Evolutionary conservation across 1,140 invertebrate genomes (phyloP), one percentile per base, ranked within the genome.

Genomic region (Venustaconcha ellipsiformis): DNA sequence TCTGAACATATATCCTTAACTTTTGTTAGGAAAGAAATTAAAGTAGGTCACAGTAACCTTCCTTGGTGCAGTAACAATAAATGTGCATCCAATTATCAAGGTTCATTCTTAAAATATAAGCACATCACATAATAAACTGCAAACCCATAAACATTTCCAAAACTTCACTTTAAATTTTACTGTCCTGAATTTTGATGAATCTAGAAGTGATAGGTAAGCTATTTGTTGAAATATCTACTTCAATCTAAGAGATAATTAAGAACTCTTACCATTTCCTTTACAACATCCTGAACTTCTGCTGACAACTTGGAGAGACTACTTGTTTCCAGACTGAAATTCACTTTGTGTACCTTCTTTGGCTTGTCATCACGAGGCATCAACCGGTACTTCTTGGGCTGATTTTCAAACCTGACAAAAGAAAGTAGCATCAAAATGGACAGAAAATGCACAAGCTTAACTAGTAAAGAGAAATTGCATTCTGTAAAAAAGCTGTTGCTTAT

Each of bases 361-460:
- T 83, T 80, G 15, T 82, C 83, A 48, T 88, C 88, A 77, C 81
- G 66, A 59, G 87, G 79, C 17, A 92, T 88, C 23, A 92, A 76
- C 23, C 90, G 84, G 78, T 92, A 92, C 72, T 92, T 92, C 78
- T 90, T 90, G 13, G 87, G 81, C 77, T 86, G 83, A 64, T 83
- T 85, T 62, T 79, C 77, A 82, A 87, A 87, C 30, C 83, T 87
- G 75, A 15, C 64, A 74, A 78, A 73, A 62, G 55, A 59, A 26
- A 71, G 57, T 69, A 72, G 57, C 17, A 30, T 20, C 57, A 60
- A 65, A 65, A 30, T 18, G 37, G 20, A 26, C 11, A 18, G 23
- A 30, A 37, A 23, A 30, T 18, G 17, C 13, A 66, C 15, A 66
- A 15, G 37, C 64, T 15, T 37, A 20, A 26, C 23, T 18, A 37